Evolutionary conservation across 2,888 invertebrate species (phyloP).

Genomic region (Nesidiocoris tenuis): DNA sequence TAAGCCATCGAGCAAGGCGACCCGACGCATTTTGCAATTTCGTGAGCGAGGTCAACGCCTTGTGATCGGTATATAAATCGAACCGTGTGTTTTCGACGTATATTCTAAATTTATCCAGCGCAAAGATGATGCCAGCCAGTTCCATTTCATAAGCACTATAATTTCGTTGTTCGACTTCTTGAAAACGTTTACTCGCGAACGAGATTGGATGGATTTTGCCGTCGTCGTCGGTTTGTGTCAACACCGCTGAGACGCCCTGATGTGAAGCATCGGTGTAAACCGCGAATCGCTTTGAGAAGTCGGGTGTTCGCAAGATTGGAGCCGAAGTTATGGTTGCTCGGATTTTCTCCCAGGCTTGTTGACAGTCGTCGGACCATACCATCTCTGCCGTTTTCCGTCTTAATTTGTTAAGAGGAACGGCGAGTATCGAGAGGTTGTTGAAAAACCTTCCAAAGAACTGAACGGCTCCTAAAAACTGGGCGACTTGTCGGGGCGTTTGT

Average conservation of each 20-base stretch:
- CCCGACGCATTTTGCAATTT: constrained; percentile 1
- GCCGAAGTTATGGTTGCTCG: not conserved
- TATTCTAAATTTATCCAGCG: not conserved
- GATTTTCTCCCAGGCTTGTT: constrained; percentile 5
- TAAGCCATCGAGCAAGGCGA: constrained; percentile 7
- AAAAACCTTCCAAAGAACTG: constrained; percentile 10
- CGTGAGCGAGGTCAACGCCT: constrained; percentile 2
- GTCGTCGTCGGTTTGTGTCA: not conserved
- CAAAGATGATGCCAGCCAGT: constrained; percentile 5
- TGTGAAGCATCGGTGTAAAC: constrained; percentile 9
- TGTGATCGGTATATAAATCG: constrained; percentile 13
- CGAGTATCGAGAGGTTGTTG: too few relatives aligned
- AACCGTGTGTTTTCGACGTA: constrained; percentile 7
- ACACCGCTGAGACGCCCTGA: not conserved
- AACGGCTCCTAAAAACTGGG: too few relatives aligned
- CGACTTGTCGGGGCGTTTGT: too few relatives aligned
- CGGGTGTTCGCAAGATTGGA: not conserved
- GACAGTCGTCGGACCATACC: too few relatives aligned
- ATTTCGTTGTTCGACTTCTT: not conserved
- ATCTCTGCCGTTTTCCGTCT: too few relatives aligned
- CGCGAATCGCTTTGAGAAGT: not conserved
- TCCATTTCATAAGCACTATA: constrained; percentile 22
- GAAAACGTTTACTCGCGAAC: not conserved
- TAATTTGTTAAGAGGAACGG: too few relatives aligned
- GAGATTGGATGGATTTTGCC: not conserved